phyloP scores from a whole-genome alignment of 2,113 vertebrate genomes.

The Antechinus stuartii region DNA sequence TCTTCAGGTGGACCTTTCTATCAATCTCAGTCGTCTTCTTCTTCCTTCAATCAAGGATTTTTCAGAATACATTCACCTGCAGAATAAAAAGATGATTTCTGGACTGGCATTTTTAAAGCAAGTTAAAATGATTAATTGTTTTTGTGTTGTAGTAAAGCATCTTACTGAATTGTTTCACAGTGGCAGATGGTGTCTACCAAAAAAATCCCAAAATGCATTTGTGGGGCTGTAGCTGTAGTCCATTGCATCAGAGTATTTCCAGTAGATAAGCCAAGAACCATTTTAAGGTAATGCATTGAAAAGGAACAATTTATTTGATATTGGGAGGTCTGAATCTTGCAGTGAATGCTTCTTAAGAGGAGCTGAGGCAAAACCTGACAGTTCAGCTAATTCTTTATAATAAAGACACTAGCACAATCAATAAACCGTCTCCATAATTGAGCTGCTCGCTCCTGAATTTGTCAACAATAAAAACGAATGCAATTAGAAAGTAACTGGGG shows the following conservation, averaged over 20 bases:
- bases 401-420: constrained; percentile 56
- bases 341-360: constrained; percentile 63
- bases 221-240: constrained; percentile 48
- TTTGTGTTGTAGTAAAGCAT: constrained; percentile 38
- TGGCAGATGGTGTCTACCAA: constrained; percentile 70
- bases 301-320: constrained; percentile 70
- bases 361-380: constrained; percentile 40
- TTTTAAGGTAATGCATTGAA: constrained; percentile 72
- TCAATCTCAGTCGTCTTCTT: background rate
- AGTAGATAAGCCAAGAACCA: constrained; percentile 60
- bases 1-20: constrained; percentile 18
- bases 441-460: constrained; percentile 74
- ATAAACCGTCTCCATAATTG: constrained; percentile 74
- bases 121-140: constrained; percentile 53
- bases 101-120: constrained; percentile 34
- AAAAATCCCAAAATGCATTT: constrained; percentile 64
- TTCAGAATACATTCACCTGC: constrained; percentile 3
- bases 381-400: constrained; percentile 74
- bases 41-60: constrained; percentile 31
- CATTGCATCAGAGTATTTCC: constrained; percentile 70
- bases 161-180: constrained; percentile 67
- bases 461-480: constrained; percentile 69
- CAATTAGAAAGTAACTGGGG: constrained; percentile 68
- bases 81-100: background rate
- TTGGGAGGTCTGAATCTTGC: constrained; percentile 66